Evolutionary conservation across 2,113 vertebrate species (phyloP).

Genomic region (Etheostoma cragini): DNA sequence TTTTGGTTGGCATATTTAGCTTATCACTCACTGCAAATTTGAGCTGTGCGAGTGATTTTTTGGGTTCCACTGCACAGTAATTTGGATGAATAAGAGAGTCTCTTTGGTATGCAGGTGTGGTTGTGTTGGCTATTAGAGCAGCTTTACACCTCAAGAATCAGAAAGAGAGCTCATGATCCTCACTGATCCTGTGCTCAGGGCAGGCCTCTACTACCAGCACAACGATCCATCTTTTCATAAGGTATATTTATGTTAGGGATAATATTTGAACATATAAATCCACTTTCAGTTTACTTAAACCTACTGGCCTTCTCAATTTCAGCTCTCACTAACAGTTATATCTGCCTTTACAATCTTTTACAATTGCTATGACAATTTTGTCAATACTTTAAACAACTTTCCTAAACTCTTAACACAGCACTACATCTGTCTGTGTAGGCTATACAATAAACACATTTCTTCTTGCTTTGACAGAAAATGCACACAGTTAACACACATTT

Average conservation of each 20-base stretch:
- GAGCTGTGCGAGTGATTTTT: constrained; percentile 50
- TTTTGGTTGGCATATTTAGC: constrained; percentile 53
- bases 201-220: constrained; percentile 41
- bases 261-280: constrained; percentile 68
- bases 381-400: too few species aligned
- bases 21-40: constrained; percentile 54
- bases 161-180: constrained; percentile 51
- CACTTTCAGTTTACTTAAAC: constrained; percentile 46
- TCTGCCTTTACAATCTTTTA: constrained; percentile 15
- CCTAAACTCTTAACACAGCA: too few species aligned
- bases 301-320: constrained; percentile 9
- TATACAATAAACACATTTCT: too few species aligned
- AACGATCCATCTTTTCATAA: constrained; percentile 56
- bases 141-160: constrained; percentile 69
- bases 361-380: too few species aligned
- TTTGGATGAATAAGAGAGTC: constrained; percentile 61
- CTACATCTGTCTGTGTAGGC: too few species aligned
- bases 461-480: too few species aligned
- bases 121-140: constrained; percentile 59
- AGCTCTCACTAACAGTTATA: constrained; percentile 35
- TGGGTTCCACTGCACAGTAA: constrained; percentile 46
- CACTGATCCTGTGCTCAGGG: constrained; percentile 61
- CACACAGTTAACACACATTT: too few species aligned
- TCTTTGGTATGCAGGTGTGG: constrained; percentile 71
- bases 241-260: constrained; percentile 63